Base-by-base conservation (phyloP, 2,113 vertebrate genomes). In the Phoxinus phoxinus region DNA sequence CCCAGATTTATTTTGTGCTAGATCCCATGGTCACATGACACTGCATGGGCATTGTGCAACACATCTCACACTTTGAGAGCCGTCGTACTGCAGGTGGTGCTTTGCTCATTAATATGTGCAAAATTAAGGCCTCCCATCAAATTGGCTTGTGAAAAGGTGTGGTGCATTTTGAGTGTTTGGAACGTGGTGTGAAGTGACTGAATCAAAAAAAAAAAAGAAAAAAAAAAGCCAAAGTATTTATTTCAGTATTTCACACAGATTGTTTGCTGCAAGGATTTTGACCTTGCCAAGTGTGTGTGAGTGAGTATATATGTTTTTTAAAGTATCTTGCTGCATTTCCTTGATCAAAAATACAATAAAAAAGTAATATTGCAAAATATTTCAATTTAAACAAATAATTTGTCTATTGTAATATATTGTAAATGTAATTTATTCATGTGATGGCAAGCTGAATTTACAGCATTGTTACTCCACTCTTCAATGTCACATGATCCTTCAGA, bases 101-200 rank as follows among this genome's bases (percentile, higher is more conserved):
- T 69, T 30, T 48, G 25, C 61, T 81, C 63, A 69, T 81, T 81
- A 69, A 81, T 32, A 53, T 30, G 37, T 21, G 58, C 78, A 80
- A 63, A 80, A 63, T 80, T 44, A 46, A 63, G 4, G 15, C 65
- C 58, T 63, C 37, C 58, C 37, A 21, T 80, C 37, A 80, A 63
- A 21, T 80, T 80, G 78, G 78, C 78, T 79, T 59, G 21, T 80
- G 78, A 63, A 80, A 61, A 79, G 77, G 77, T 79, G 77, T 79
- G 56, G 32, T 44, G 56, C 56, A 44, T 41, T 79, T 61, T 35
- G 51, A 58, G 53, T 23, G 7, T 83, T 32, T 32, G 58, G 72
- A 86, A 69, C 46, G 13, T 69, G 48, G 23, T 53, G 58, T 67
- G n/a, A 32, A 81, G 73, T 74, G 53, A 53, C 7, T 53, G 11